Evolutionary conservation across 2,113 vertebrate species (phyloP), one percentile per base, ranked within the genome.

Genomic region (Spea bombifrons): DNA sequence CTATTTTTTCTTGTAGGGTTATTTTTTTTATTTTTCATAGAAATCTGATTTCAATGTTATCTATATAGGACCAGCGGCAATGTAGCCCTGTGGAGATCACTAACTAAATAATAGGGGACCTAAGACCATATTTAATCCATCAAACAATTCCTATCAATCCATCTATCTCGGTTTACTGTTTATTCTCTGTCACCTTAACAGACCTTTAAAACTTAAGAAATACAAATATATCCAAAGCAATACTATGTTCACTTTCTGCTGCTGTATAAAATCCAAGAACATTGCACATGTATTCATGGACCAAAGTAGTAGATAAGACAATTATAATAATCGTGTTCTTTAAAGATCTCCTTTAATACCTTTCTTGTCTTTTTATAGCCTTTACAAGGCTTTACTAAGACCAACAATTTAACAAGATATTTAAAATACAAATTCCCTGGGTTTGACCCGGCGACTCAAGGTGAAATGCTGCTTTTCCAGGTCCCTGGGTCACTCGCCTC

Each of bases 31-130:
- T 64, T 30, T 64, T 64, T 64, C 5, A 8, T 15, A 46, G 49
- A 48, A 69, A 69, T 69, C 13, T 7, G 45, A 69, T 69, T 69
- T 69, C 13, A 45, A 69, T 49, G 4, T 69, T 69, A 48, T 49
- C 12, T 30, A 30, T 30, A 67, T n/a, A 15, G 65, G 45, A 66
- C 16, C 45, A 67, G 10, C 10, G 10, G 9, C 12, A 59, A 5
- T 59, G 55, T 59, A 1, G 12, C 55, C 10, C 55, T 1, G 55
- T 13, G 55, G 55, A 59, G 10, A 59, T 13, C 55, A 13, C 55
- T 59, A 59, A 53, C 7, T 53, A 10, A 7, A 8, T 53, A 53
- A 10, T 59, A 59, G 10, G 55, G 10, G 9, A 9, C 0, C 55
- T 59, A 59, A 59, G 55, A 12, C 55, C 4, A 59, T 59, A 59